These are phyloP conservation scores for Eudyptes chrysolophus DNA, from an alignment of 2,113 vertebrate genomes.

Conservation along the genomic window DNA sequence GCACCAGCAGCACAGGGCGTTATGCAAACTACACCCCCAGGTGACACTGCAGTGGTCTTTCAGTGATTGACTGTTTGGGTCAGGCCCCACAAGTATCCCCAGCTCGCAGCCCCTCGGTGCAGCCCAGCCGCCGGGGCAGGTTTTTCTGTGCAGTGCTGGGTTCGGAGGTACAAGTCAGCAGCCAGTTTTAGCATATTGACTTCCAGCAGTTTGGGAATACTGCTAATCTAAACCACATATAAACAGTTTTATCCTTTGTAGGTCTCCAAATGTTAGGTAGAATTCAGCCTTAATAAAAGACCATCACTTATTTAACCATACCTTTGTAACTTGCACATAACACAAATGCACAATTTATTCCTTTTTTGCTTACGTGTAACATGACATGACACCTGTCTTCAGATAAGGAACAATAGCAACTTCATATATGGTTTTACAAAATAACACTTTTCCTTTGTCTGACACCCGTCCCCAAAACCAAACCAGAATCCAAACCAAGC, in stretches of 20 bases:
- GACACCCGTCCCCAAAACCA: background rate
- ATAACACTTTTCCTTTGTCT: background rate
- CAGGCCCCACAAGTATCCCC: background rate
- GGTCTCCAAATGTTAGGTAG: background rate
- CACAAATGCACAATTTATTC: background rate
- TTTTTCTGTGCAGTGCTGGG: background rate
- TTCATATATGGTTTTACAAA: background rate
- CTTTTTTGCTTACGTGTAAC: background rate
- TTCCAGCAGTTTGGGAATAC: background rate
- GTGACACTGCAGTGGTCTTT: background rate
- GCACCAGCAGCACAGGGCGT: accelerated
- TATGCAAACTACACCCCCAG: background rate
- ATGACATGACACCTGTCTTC: background rate
- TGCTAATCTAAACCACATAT: background rate
- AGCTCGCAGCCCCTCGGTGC: accelerated
- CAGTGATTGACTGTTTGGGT: background rate
- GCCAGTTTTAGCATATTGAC: background rate
- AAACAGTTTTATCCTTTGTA: background rate
- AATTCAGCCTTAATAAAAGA: background rate
- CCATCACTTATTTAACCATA: background rate
- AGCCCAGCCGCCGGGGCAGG: background rate
- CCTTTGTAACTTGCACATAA: background rate
- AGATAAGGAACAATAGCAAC: background rate
- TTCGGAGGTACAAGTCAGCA: background rate
- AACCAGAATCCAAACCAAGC: background rate